Evolutionary conservation across 2,888 invertebrate genomes (phyloP).

Genomic region (Cerastoderma edule): DNA sequence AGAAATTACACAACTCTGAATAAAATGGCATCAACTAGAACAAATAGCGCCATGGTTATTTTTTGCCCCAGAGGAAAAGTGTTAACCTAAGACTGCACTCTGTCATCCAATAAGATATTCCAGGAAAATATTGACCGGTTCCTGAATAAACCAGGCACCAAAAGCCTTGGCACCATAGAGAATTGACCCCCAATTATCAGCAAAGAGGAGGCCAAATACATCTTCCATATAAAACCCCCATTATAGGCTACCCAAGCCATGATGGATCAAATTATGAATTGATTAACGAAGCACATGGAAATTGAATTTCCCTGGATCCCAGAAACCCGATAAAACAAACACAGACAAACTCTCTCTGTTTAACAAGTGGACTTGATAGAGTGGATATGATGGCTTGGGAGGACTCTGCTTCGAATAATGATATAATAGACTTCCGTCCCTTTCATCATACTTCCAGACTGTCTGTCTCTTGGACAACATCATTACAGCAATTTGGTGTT

Average conservation of each 20-base stretch:
- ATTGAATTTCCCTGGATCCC: slow-evolving; percentile 13
- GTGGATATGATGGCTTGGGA: not conserved
- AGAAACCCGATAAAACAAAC: slow-evolving; percentile 9
- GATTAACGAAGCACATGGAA: slow-evolving; percentile 10
- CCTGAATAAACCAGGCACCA: slow-evolving; percentile 1
- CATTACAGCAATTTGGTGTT: too few relatives aligned
- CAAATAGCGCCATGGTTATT: too few relatives aligned
- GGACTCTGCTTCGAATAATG: too few relatives aligned
- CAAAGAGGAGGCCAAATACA: slow-evolving; percentile 7
- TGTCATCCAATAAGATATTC: slow-evolving; percentile 12
- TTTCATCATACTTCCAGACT: too few relatives aligned
- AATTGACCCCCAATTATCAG: slow-evolving; percentile 26
- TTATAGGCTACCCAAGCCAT: not conserved
- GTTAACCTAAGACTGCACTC: too few relatives aligned
- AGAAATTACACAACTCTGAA: too few relatives aligned
- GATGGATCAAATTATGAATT: slow-evolving; percentile 16
- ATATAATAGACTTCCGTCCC: too few relatives aligned
- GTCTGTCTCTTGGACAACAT: too few relatives aligned
- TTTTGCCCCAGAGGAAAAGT: too few relatives aligned
- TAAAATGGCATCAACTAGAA: too few relatives aligned
- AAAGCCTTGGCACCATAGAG: slow-evolving; percentile 24
- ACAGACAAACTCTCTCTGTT: slow-evolving; percentile 3
- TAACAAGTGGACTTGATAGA: not conserved
- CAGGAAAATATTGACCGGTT: slow-evolving; percentile 24
- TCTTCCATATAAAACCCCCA: slow-evolving; percentile 10